These are phyloP conservation scores for Lontra canadensis DNA, from an alignment of 2,113 vertebrate genomes.

Conservation along the genomic window DNA sequence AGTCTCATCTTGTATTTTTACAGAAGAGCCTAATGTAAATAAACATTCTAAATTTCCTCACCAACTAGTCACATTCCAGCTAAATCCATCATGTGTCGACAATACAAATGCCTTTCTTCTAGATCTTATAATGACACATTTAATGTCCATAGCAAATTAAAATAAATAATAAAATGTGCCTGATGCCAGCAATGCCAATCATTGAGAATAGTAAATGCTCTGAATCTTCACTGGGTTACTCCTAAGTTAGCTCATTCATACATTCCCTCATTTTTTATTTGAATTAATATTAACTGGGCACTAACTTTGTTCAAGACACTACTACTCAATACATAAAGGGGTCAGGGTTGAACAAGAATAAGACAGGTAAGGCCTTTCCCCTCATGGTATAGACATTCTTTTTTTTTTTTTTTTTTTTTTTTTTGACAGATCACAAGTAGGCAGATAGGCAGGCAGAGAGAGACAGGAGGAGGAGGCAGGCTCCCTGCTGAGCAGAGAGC, in stretches of 20 bases:
- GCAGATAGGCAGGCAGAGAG: no score
- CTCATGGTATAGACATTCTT: neutral
- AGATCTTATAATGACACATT: neutral
- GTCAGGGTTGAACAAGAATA: neutral
- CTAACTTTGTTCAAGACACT: neutral
- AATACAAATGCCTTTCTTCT: neutral
- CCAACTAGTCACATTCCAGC: neutral
- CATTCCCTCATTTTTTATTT: neutral
- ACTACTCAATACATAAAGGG: neutral
- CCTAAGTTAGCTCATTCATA: neutral
- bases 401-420: no score
- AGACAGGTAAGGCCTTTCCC: neutral
- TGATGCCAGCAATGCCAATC: neutral
- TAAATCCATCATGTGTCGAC: neutral
- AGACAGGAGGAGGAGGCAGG: no score
- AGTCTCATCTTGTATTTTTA: neutral
- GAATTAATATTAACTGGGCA: neutral
- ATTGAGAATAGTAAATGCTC: neutral
- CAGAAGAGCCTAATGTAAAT: neutral
- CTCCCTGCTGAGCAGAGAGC: no score
- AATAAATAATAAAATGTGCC: neutral
- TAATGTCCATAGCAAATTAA: neutral
- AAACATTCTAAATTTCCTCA: neutral
- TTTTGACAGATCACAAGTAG: no score
- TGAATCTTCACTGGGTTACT: neutral